Evolutionary conservation across 2,888 invertebrate species (phyloP), one percentile per base, ranked within the genome.

Genomic region (Malachius bipustulatus): DNA sequence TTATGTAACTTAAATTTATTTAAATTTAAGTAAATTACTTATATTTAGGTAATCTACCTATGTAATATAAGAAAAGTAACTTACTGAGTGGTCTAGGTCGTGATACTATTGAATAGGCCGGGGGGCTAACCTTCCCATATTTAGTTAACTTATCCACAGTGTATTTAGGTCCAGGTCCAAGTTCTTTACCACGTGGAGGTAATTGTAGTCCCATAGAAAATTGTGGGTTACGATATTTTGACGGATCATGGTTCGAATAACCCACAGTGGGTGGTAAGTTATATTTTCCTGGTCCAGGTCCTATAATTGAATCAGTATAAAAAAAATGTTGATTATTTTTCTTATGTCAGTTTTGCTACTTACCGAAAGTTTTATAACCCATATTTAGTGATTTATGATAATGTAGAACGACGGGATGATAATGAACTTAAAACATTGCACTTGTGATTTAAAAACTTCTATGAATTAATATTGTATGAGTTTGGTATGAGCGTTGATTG

Each of bases 241-340:
- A 71, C 12, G 70, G 67, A 61, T 79, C 79, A 59, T 80, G 79
- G 11, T 57, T 49, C 8, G 62, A 55, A 56, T 63, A 75, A 2
- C 80, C 79, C 24, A 73, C 67, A 14, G 73, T 68, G 2, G 74
- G 60, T 9, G 75, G 77, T 39, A 81, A 63, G 56, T 56, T 50
- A 57, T 79, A 78, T 34, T 70, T 71, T 41, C 72, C 74, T 15
- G 79, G 78, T 2, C 79, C 79, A 34, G 80, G 80, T 31, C 78
- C 78, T 76, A 36, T 6, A 36, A 29, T n/a, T 8, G 6, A 19
- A 19, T n/a, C 6, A 19, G 24, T 8, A 19, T 19, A 19, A 6
- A 19, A n/a, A n/a, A n/a, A n/a, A n/a, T n/a, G n/a, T n/a, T n/a
- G n/a, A n/a, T n/a, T n/a, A n/a, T n/a, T n/a, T n/a, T n/a, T n/a